These are phyloP conservation scores for Melanotaenia parkinsoni DNA, from an alignment of 2,797 vertebrate genomes.

Conservation along the genomic window DNA sequence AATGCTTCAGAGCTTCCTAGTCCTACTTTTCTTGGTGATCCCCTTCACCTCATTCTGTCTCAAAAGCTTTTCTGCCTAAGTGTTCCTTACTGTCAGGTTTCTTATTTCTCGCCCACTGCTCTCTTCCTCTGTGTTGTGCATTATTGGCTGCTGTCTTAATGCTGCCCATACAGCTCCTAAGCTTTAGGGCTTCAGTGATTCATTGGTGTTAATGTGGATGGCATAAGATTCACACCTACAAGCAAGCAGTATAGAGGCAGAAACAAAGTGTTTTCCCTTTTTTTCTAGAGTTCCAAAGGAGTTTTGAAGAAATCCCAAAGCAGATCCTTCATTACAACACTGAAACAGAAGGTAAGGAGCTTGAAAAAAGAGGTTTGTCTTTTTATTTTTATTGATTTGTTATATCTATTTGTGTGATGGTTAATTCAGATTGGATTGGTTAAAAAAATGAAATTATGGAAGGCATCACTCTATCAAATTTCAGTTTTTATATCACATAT, in stretches of 20 bases:
- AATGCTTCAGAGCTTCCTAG: slow-evolving; percentile 53
- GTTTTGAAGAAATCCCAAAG: slow-evolving; percentile 92
- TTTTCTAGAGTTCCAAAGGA: slow-evolving; percentile 89
- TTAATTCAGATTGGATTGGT: slow-evolving; percentile 8
- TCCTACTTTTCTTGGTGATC: slow-evolving; percentile 45
- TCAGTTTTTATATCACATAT: too few species aligned
- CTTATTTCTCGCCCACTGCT: slow-evolving; percentile 23
- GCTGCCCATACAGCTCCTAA: slow-evolving; percentile 41
- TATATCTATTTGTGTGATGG: not conserved
- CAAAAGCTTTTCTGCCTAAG: slow-evolving; percentile 10
- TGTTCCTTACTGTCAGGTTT: slow-evolving; percentile 17
- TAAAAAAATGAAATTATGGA: not conserved
- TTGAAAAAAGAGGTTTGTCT: not conserved
- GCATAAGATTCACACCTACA: slow-evolving; percentile 47
- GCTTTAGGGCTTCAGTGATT: slow-evolving; percentile 59
- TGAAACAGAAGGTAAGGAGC: slow-evolving; percentile 93
- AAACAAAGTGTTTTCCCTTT: slow-evolving; percentile 19
- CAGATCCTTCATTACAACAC: slow-evolving; percentile 91
- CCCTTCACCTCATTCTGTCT: slow-evolving; percentile 51
- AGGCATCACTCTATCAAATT: too few species aligned
- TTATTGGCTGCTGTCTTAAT: slow-evolving; percentile 50
- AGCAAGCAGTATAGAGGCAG: slow-evolving; percentile 22
- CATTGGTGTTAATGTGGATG: slow-evolving; percentile 52
- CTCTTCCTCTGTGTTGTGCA: slow-evolving; percentile 27
- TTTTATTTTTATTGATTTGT: not conserved